A percentile compares a stretch with the other conserved stretches of the same genome.
Conservation (phyloP, 2,113 vertebrate species). For the Actinemys pallida region DNA sequence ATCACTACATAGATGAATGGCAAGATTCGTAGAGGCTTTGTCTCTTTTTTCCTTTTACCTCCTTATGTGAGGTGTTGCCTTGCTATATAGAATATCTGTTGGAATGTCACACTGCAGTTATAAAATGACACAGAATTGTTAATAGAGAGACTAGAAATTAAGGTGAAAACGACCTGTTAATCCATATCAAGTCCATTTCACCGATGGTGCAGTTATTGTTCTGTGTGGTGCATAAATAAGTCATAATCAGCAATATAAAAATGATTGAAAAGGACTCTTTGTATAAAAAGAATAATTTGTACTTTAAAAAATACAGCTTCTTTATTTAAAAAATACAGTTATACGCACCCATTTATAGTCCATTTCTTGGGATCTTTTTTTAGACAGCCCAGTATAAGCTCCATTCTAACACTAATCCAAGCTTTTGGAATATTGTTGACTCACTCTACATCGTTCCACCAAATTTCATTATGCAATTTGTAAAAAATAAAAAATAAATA, state of each 20-base stretch:
- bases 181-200: not conserved
- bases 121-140: conserved; percentile 67
- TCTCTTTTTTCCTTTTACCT: conserved; percentile 34
- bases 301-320: not conserved
- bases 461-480: conserved; percentile 61
- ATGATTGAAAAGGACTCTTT: not conserved
- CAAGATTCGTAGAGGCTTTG: conserved; percentile 51
- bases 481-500: not conserved
- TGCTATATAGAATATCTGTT: conserved; percentile 51
- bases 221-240: conserved; percentile 30
- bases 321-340: not conserved
- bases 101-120: conserved; percentile 64
- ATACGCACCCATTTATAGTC: not conserved
- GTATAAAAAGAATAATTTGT: not conserved
- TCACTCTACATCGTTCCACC: not conserved
- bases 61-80: conserved; percentile 50
- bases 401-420: conserved; percentile 64
- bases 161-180: conserved; percentile 49
- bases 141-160: conserved; percentile 64
- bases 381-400: conserved; percentile 28
- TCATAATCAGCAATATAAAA: conserved; percentile 30
- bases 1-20: conserved; percentile 50
- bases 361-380: conserved; percentile 31
- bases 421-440: not conserved
- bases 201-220: conserved; percentile 24